Evolutionary conservation across 2,888 invertebrate species (phyloP).

Genomic region (Tipula helvola): DNA sequence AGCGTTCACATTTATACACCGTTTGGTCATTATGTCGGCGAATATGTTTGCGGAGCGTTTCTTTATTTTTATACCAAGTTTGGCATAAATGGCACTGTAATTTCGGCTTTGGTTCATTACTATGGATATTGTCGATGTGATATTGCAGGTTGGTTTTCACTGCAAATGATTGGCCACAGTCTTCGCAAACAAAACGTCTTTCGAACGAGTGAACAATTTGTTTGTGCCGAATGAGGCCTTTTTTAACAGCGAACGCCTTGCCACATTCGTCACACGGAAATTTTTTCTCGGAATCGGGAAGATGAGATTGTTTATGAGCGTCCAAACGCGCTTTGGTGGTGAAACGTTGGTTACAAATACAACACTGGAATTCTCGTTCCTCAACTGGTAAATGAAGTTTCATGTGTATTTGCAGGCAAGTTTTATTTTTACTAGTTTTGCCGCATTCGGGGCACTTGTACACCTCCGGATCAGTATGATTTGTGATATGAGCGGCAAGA

Average conservation of each 20-base stretch:
- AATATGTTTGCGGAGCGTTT: conserved; percentile 16
- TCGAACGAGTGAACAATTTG: conserved; percentile 14
- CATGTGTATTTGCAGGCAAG: conserved; percentile 17
- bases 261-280: conserved; percentile 18
- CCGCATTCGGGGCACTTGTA: conserved; percentile 17
- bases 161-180: conserved; percentile 17
- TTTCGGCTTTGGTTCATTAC: conserved; percentile 10
- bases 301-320: conserved; percentile 17
- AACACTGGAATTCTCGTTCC: conserved; percentile 14
- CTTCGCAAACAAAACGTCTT: conserved; percentile 17
- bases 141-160: conserved; percentile 13
- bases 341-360: conserved; percentile 17
- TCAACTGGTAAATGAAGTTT: conserved; percentile 17
- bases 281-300: conserved; percentile 16
- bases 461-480: conserved; percentile 17
- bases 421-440: conserved; percentile 17
- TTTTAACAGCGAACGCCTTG: conserved; percentile 17
- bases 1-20: conserved; percentile 15
- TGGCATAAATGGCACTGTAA: conserved; percentile 17
- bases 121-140: conserved; percentile 14
- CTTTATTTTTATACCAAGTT: conserved; percentile 17
- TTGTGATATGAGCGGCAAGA: conserved; percentile 16
- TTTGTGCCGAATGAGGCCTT: conserved; percentile 17
- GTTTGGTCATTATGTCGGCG: conserved; percentile 15
- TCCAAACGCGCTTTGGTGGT: conserved; percentile 17